phyloP scores from a whole-genome alignment of 2,888 invertebrate genomes.

The Plagodis pulveraria region DNA sequence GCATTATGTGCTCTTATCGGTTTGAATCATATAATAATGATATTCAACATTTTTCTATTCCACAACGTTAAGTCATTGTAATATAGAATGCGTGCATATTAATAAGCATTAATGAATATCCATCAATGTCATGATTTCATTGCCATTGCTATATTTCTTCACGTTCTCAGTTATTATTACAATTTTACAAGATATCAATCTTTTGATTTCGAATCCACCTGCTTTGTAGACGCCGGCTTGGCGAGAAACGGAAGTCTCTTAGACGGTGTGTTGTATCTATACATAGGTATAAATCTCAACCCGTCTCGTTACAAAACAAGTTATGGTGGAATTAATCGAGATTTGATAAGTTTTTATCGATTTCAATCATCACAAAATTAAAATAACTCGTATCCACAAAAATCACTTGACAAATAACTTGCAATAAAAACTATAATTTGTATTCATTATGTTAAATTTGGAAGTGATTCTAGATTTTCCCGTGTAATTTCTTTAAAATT shows the following conservation, averaged over 20 bases:
- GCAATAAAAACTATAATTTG: background rate
- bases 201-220: conserved; percentile 32
- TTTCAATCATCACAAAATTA: conserved; percentile 14
- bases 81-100: conserved; percentile 13
- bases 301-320: conserved; percentile 20
- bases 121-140: conserved; percentile 36
- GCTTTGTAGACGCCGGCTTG: conserved; percentile 24
- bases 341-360: conserved; percentile 18
- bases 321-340: conserved; percentile 17
- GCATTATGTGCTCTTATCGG: background rate
- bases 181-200: conserved; percentile 30
- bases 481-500: too few species aligned
- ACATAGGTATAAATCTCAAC: conserved; percentile 19
- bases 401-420: background rate
- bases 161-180: conserved; percentile 27
- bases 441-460: too few species aligned
- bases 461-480: too few species aligned
- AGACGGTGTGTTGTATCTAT: conserved; percentile 15
- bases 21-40: background rate
- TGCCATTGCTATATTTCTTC: conserved; percentile 27
- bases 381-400: conserved; percentile 9
- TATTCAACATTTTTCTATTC: background rate
- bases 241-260: conserved; percentile 32
- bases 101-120: conserved; percentile 38
- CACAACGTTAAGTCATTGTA: conserved; percentile 4